Base-by-base conservation (phyloP, 2,113 vertebrate genomes). In the Python bivittatus region DNA sequence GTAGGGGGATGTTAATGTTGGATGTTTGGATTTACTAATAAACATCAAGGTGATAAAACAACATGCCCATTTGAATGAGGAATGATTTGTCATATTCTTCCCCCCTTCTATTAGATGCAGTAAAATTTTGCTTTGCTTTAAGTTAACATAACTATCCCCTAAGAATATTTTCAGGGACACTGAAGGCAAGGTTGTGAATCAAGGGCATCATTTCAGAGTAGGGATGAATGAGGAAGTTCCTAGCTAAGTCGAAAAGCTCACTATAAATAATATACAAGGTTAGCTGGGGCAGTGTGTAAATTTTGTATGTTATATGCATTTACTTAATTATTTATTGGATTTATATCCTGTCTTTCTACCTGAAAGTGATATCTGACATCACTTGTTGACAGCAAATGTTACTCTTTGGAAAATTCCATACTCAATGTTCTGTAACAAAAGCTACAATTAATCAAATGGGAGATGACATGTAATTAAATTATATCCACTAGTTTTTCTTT, bases 21-120 rank as follows among this genome's bases (percentile, higher is more conserved):
- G 33, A 79, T 94, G 94, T 79, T 87, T 86, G 61, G 90, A 86
- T 90, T 64, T 83, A n/a, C 56, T 58, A 72, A 94, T 95, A 86
- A 94, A 61, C n/a, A 12, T 61, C 58, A 91, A 53, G 48, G 27
- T 86, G 88, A 88, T 91, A 85, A 92, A 60, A 61, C 88, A 92
- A 91, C 91, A 0, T 86, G n/a, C 42, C 72, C 48, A 44, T 88
- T 38, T 61, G 56, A 84, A 84, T 38, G 42, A 92, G 58, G 42
- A 44, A 84, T 60, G 12, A 17, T 48, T 84, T 88, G 22, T 57
- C n/a, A 84, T 89, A 44, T 61, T 8, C 56, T 88, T 15, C 33
- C 29, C 54, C 5, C 11, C 2, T 54, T 88, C 52, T 72, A 88
- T 60, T 54, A 79, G n/a, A 58, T 89, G 48, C 42, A 85, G 48